Evolutionary conservation across 2,888 invertebrate genomes (phyloP).

Genomic region (Xylocampa areola): DNA sequence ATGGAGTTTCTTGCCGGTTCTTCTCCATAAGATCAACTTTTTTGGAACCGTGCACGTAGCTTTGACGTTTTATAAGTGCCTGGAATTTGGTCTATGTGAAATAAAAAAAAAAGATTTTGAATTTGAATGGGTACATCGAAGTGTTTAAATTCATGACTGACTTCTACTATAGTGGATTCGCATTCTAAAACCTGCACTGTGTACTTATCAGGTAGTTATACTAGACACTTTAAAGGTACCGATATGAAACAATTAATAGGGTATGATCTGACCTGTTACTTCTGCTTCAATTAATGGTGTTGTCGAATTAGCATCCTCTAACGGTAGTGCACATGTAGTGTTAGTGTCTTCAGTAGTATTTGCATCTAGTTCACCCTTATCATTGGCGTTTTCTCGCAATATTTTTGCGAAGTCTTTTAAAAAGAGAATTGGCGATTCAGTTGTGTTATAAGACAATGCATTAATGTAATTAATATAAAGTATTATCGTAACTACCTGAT

Average conservation of each 20-base stretch:
- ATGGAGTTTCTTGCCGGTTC: no score
- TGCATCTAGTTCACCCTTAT: not conserved
- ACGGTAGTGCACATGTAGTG: conserved; percentile 48
- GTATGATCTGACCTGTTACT: conserved; percentile 16
- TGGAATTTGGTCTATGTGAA: no score
- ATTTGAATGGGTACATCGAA: no score
- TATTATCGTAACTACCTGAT: conserved; percentile 63
- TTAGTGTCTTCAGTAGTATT: conserved; percentile 35
- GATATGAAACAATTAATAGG: no score
- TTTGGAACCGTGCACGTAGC: no score
- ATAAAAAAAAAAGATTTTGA: no score
- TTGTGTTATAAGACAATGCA: not conserved
- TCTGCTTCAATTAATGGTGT: conserved; percentile 9
- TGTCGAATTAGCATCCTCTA: conserved; percentile 25
- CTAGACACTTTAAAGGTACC: not conserved
- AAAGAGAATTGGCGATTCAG: not conserved
- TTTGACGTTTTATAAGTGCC: no score
- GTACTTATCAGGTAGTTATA: no score
- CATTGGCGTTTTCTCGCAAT: conserved; percentile 45
- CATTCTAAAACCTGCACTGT: no score
- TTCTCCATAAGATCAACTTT: no score
- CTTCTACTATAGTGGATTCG: no score
- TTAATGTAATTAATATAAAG: not conserved
- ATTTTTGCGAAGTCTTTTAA: conserved; percentile 56
- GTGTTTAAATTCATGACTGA: no score